phyloP scores from a whole-genome alignment of 2,888 invertebrate species.

The Diaperis boleti region DNA sequence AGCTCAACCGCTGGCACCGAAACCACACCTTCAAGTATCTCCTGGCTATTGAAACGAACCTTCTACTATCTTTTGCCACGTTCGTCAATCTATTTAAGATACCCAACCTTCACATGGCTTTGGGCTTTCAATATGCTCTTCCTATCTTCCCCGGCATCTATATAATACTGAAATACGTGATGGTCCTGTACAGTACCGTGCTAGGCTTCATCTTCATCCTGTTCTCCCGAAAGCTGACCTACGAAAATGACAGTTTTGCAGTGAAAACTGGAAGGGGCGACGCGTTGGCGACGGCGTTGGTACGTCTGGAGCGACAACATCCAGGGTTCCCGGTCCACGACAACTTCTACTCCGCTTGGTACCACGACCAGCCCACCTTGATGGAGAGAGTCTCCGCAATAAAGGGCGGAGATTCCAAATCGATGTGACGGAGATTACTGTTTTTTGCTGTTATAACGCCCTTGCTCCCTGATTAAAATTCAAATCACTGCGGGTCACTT shows the following conservation, averaged over 20 bases:
- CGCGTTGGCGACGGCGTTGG: background rate
- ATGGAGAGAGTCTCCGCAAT: constrained; percentile 11
- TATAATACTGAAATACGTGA: constrained; percentile 16
- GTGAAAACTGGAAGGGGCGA: constrained; percentile 1
- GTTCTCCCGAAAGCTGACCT: constrained; percentile 1
- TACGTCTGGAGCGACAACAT: background rate
- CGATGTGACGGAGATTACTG: background rate
- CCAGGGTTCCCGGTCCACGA: constrained; percentile 14
- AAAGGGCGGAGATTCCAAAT: background rate
- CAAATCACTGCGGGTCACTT: background rate
- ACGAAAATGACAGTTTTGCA: constrained; percentile 1
- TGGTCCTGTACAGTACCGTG: constrained; percentile 8
- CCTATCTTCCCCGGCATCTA: constrained; percentile 9
- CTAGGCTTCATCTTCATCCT: constrained; percentile 6
- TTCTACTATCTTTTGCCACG: constrained; percentile 1
- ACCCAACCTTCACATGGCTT: background rate
- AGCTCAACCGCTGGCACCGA: constrained; percentile 4
- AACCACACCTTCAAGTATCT: constrained; percentile 5
- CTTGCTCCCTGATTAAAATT: background rate
- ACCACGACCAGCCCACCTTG: constrained; percentile 9
- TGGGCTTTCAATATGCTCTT: background rate
- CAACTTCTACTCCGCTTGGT: constrained; percentile 6
- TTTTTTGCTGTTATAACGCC: background rate
- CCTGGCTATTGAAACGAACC: constrained; percentile 3
- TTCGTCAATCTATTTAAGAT: constrained; percentile 4